phyloP scores from a whole-genome alignment of 2,113 vertebrate genomes.

The sheep (Ovis aries) region ARS-UI_Ramb_v3.0 NC_056079.1:20410001-20410500 shows the following conservation, averaged over 20 bases:
- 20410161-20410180: neutral
- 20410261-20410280: neutral
- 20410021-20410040: neutral
- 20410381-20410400: neutral
- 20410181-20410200: neutral
- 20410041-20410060: neutral
- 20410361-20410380: neutral
- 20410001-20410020: neutral
- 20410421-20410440: neutral
- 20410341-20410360: neutral
- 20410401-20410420: neutral
- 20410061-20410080: neutral
- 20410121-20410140: neutral
- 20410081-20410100: neutral
- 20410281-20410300: neutral
- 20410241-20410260: neutral
- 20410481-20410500: neutral
- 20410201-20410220: neutral
- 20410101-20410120: neutral
- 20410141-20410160: neutral
- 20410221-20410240: neutral
- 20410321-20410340: neutral
- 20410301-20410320: neutral
- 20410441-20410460: neutral
- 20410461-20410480: neutral